Percentiles rank a stretch among this genome's conserved stretches.
phyloP scores from a whole-genome alignment of 2,888 invertebrate genomes.

The Eupeodes luniger region DNA sequence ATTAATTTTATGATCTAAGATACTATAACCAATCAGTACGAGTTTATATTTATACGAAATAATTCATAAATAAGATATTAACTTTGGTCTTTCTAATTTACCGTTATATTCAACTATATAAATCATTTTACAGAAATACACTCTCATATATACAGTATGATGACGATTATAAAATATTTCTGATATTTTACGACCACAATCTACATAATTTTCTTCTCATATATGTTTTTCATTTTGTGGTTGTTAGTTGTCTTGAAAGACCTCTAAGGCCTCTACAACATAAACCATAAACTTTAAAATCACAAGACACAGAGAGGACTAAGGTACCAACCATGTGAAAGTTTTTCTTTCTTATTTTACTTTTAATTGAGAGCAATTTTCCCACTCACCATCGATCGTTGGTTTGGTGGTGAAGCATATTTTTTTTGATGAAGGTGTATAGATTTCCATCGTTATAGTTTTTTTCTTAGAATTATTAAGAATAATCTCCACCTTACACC shows the following conservation, averaged over 20 bases:
- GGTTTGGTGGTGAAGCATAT: not conserved
- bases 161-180: constrained; percentile 30
- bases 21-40: constrained; percentile 8
- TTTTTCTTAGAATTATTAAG: constrained; percentile 54
- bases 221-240: not conserved
- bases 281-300: not conserved
- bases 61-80: not conserved
- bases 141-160: not conserved
- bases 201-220: constrained; percentile 34
- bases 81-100: not conserved
- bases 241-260: not conserved
- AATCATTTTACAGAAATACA: not conserved
- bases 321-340: not conserved
- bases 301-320: constrained; percentile 2
- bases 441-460: constrained; percentile 36
- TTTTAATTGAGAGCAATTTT: constrained; percentile 41
- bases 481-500: constrained; percentile 35
- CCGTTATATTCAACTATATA: constrained; percentile 7
- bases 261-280: not conserved
- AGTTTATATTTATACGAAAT: not conserved
- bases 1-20: constrained; percentile 1
- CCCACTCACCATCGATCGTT: constrained; percentile 2
- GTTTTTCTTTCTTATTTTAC: not conserved
- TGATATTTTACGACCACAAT: constrained; percentile 45
- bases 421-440: not conserved